Evolutionary conservation across 2,113 vertebrate genomes (phyloP), one percentile per base, ranked within the genome.

Genomic region (Guaruba guarouba): DNA sequence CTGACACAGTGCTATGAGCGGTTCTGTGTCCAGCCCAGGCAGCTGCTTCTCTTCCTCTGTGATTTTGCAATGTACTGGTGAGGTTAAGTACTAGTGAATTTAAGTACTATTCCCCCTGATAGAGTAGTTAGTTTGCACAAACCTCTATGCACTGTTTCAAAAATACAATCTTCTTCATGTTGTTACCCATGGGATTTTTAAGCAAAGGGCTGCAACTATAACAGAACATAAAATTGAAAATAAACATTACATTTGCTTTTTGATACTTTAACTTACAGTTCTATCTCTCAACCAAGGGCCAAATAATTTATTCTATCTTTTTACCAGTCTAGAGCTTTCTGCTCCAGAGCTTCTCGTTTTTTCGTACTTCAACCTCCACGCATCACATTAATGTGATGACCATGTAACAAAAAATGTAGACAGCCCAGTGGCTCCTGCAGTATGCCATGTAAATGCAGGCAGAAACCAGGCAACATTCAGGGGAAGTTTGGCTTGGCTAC

Each of bases 31-130:
- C 63, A 80, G 79, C 8, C 17, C 17, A 33, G 55, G 68, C 29
- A 84, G 37, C 29, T 75, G n/a, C 35, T 54, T 27, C 37, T 73
- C 35, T n/a, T 49, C 13, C 52, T 54, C 63, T 3, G 0, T 28
- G 13, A 10, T 57, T 63, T 59, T 61, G 39, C 39, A 7, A 35
- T 19, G 10, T 20, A 5, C 27, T 57, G 31, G 0, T 52, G 12
- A 46, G 29, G 10, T 8, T 55, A 35, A 25, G 6, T 43, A 11
- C 33, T 70, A 11, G 4, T 62, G 19, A 61, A 43, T 8, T 35
- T 66, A 17, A 57, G 4, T n/a, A 13, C 11, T 70, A 22, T 33
- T 17, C 2, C 4, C 28, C 6, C 12, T 31, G 2, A 20, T 0
- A 51, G 13, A 46, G 28, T 9, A 57, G 22, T 19, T 52, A 18